Percentiles rank a stretch among this genome's conserved stretches.
These are phyloP conservation scores for Monomorium pharaonis DNA, from an alignment of 1,140 invertebrate genomes.

Conservation along the genomic window DNA sequence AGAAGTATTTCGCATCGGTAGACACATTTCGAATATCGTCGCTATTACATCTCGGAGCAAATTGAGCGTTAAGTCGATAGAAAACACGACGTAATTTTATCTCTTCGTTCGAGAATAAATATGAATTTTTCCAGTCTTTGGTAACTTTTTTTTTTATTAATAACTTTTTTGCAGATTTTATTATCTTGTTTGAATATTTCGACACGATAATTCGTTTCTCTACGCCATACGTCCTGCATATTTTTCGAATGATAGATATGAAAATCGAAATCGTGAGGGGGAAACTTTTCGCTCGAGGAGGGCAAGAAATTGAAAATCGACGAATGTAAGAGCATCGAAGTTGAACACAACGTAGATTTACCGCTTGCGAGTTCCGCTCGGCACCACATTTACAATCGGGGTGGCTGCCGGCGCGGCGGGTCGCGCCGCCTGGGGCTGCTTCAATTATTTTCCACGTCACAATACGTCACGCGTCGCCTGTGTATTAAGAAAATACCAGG, in stretches of 20 bases:
- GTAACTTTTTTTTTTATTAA: neutral
- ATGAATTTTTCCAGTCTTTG: neutral
- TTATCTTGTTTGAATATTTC: neutral
- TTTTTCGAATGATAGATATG: neutral
- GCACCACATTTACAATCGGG: conserved; percentile 33
- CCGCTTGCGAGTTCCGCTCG: neutral
- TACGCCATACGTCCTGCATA: neutral
- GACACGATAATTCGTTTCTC: neutral
- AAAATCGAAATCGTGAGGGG: neutral
- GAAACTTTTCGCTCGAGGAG: conserved; percentile 25
- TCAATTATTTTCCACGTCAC: conserved; percentile 73
- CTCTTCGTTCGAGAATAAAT: neutral
- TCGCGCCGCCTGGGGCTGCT: conserved; percentile 2
- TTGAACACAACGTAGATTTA: conserved; percentile 26
- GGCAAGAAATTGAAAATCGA: conserved; percentile 43
- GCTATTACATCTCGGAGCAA: neutral
- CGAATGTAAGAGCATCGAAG: neutral
- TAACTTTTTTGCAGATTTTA: neutral
- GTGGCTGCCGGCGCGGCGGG: neutral
- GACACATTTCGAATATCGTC: neutral
- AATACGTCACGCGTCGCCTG: conserved; percentile 74
- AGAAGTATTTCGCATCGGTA: neutral
- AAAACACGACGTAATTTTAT: neutral
- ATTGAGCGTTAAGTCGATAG: neutral
- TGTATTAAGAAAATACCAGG: conserved; percentile 81